Conservation (phyloP, 53 echinoderm and acorn worm genomes). For the Arbacia lixula region DNA sequence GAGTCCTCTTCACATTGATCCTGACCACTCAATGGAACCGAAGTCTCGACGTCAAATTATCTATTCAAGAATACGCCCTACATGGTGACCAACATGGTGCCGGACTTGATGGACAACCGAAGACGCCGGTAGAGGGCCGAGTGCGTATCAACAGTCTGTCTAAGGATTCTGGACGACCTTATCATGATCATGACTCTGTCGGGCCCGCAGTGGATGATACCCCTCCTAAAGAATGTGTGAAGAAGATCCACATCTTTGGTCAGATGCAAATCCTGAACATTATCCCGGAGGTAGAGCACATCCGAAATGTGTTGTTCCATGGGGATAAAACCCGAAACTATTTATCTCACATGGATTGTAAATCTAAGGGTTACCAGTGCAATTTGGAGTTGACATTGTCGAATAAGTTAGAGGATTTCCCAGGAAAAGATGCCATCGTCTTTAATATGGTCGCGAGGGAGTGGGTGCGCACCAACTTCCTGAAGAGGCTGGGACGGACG, state of each 20-base stretch:
- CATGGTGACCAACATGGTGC: no score
- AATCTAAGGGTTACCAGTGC: constrained; percentile 35
- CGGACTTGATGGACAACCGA: no score
- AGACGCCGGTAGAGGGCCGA: no score
- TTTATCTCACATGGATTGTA: constrained; percentile 4
- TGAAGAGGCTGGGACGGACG: constrained; percentile 16
- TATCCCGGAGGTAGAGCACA: background rate
- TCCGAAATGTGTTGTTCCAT: background rate
- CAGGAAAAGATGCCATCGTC: constrained; percentile 68
- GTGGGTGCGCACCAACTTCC: background rate
- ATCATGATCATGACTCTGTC: no score
- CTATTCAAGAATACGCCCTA: no score
- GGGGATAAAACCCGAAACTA: background rate
- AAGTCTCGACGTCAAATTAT: no score
- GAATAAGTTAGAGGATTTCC: constrained; percentile 16
- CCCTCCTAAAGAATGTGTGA: no score
- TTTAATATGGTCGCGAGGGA: constrained; percentile 67
- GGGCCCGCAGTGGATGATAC: no score
- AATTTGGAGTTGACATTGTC: constrained; percentile 53
- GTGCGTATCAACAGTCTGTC: no score
- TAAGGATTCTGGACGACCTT: no score
- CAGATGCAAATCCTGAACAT: background rate
- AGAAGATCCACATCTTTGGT: constrained; percentile 34
- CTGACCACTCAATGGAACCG: no score
- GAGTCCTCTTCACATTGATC: no score